Percentiles rank a stretch among this genome's conserved stretches.
Conservation (phyloP, 2,113 vertebrate genomes). For the Passerina amoena region DNA sequence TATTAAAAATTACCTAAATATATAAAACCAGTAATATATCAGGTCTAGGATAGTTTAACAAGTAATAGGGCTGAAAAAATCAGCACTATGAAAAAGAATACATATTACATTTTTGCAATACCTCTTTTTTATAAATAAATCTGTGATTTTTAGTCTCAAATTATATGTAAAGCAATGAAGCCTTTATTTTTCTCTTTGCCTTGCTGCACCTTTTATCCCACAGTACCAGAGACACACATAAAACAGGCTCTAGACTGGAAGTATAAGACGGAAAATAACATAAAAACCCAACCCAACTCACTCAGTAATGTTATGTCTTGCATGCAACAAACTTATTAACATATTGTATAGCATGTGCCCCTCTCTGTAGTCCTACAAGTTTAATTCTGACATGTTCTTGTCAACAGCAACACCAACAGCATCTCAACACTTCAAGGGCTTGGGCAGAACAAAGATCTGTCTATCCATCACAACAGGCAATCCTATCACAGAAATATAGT, state of each 20-base stretch:
- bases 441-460: neutral
- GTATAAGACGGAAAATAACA: neutral
- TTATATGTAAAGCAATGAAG: neutral
- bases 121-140: neutral
- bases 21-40: neutral
- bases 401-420: no score
- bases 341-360: accelerated
- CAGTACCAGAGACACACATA: neutral
- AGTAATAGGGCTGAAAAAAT: neutral
- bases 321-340: neutral
- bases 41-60: neutral
- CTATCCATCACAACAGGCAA: neutral
- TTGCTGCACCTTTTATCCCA: neutral
- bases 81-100: neutral
- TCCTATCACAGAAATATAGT: neutral
- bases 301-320: neutral
- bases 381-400: neutral
- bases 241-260: neutral
- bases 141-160: neutral
- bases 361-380: neutral
- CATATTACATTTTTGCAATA: neutral
- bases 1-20: neutral
- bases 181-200: neutral
- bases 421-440: neutral
- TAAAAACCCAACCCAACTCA: neutral